Evolutionary conservation across 2,797 vertebrate species (phyloP), one percentile per base, ranked within the genome.

Genomic region (Myiothlypis coronata): DNA sequence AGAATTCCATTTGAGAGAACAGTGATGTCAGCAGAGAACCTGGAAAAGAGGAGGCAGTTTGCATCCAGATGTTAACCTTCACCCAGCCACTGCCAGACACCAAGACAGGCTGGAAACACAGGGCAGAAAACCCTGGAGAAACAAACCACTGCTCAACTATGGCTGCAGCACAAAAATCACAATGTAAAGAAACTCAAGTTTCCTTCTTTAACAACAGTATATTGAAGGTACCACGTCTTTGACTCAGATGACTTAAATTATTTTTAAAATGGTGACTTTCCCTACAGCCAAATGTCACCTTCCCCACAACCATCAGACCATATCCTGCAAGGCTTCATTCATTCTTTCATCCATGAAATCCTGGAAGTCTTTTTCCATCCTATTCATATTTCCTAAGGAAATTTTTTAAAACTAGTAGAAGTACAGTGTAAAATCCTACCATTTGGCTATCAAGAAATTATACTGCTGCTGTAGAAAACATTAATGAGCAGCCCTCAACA

Each of bases 171-270:
- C 8, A 80, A 67, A 61, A 87, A 74, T 49, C n/a, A 71, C 65
- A 32, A 12, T 6, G 12, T 27, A 53, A 83, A 86, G 26, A 60
- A 88, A 32, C 4, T 34, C 28, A 63, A 9, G 8, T 37, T 43
- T 87, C 18, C 63, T 52, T 43, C 21, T 88, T n/a, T 68, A 71
- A 56, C 1, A 1, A 49, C 19, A 28, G 11, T 32, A 5, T 39
- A 44, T 2, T 64, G 39, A 86, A 63, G 23, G 32, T 14, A 86
- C 24, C 13, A 5, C 28, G 7, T 28, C 43, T 61, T 68, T 47
- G 17, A 60, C 5, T 75, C 37, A n/a, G 0, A 1, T 24, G 41
- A 80, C 24, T n/a, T 28, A 72, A 90, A 55, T 1, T 0, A 61
- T 53, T 60, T 23, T 2, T 8, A 55, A 55, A 65, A 50, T 4